These are phyloP conservation scores for Achatina immaculata DNA, from an alignment of 1,140 invertebrate genomes.

Conservation along the genomic window DNA sequence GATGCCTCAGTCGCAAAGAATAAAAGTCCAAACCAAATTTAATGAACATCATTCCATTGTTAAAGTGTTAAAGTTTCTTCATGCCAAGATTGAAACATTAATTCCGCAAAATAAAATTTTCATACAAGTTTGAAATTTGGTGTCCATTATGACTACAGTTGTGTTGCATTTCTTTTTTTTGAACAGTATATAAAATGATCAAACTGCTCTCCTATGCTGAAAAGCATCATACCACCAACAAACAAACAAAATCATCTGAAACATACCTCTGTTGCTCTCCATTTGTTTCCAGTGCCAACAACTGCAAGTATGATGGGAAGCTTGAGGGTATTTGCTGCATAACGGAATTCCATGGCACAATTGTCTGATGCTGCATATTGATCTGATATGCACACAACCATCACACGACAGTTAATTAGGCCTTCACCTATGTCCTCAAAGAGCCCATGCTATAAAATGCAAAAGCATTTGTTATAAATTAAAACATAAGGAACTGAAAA, in stretches of 20 bases:
- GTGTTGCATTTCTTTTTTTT: no score
- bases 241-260: neutral
- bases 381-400: conserved; percentile 65
- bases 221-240: no score
- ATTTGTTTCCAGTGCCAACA: conserved; percentile 61
- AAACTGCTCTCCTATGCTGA: no score
- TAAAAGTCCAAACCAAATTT: no score
- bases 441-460: conserved; percentile 59
- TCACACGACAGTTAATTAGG: conserved; percentile 57
- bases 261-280: conserved; percentile 62
- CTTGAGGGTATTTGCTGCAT: conserved; percentile 59
- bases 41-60: no score
- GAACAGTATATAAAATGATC: no score
- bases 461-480: neutral
- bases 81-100: no score
- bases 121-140: no score
- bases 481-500: neutral
- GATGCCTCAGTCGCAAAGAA: no score
- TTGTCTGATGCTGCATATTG: conserved; percentile 61
- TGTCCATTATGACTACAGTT: no score
- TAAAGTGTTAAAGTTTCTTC: no score
- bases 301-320: conserved; percentile 60
- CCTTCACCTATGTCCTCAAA: conserved; percentile 67
- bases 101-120: no score
- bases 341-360: conserved; percentile 64